phyloP scores from a whole-genome alignment of 2,888 invertebrate genomes.

The Lomographa bimaculata region DNA sequence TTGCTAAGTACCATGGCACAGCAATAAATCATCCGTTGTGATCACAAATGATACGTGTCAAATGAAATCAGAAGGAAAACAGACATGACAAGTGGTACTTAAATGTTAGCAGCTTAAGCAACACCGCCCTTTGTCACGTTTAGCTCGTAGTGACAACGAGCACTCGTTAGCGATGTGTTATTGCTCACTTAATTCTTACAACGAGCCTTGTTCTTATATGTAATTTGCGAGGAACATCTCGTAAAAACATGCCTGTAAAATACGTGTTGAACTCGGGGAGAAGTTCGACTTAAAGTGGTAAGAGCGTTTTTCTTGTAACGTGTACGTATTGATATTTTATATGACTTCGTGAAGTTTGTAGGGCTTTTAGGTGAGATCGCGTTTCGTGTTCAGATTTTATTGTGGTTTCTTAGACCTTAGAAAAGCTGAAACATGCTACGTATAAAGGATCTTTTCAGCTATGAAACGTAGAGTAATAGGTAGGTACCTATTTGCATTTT shows the following conservation, averaged over 20 bases:
- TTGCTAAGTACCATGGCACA: no score
- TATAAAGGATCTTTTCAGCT: no score
- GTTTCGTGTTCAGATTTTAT: constrained; percentile 14
- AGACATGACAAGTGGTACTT: constrained; percentile 38
- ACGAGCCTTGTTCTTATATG: constrained; percentile 46
- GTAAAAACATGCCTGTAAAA: constrained; percentile 37
- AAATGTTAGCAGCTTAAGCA: constrained; percentile 44
- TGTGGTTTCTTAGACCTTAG: no score
- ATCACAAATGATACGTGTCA: constrained; percentile 24
- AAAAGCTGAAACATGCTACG: no score
- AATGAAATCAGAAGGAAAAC: constrained; percentile 21
- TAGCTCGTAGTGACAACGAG: constrained; percentile 43
- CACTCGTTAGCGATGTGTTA: constrained; percentile 59
- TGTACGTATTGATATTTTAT: constrained; percentile 21
- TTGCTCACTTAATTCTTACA: constrained; percentile 57
- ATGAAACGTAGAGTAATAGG: no score
- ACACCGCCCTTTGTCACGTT: constrained; percentile 52
- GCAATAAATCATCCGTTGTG: not conserved
- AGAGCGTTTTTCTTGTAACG: constrained; percentile 18
- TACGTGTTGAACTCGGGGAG: constrained; percentile 35
- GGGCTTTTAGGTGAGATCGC: constrained; percentile 15
- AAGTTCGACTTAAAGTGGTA: constrained; percentile 23
- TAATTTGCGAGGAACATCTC: constrained; percentile 44
- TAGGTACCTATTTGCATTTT: no score
- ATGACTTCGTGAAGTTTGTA: constrained; percentile 16